Base-by-base conservation (phyloP, 2,113 vertebrate species). In the Hypomesus transpacificus region DNA sequence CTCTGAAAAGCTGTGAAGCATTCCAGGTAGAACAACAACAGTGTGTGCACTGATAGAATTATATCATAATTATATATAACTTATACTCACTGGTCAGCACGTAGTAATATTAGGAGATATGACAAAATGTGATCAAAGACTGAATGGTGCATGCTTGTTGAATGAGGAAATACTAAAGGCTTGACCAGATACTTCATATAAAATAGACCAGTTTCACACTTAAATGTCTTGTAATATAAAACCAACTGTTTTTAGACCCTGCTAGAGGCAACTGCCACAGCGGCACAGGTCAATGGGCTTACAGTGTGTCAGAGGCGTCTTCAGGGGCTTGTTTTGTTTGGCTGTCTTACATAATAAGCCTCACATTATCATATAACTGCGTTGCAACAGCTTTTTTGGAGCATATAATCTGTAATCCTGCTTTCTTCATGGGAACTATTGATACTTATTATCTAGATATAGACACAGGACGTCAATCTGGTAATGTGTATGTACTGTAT, bases 381-480 rank as follows among this genome's bases (percentile, higher is more conserved):
- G 57, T 64, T 70, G 67, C 59, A 69, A 80, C 73, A 82, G 62
- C 64, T 69, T 65, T 14, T 74, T 74, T 68, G 63, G 72, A 83
- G 70, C 63, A 76, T 70, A 78, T 65, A 69, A 56, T 24, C 13
- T 78, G 61, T 77, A 76, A 83, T 82, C 74, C 56, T 39, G 61
- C 68, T 72, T 13, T 18, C 26, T 34, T 63, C n/a, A 8, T 73
- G 77, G 82, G 75, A 78, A 76, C 78, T 64, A 66, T 68, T 76
- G 71, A 74, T 61, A 75, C 58, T 17, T 31, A 8, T 63, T 6
- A 56, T 56, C 53, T 18, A n/a, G 7, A 8, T 18, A 56, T 56
- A n/a, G 16, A 26, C 8, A 34, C 16, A n/a, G 28, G 18, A 28
- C 22, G 13, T 61, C 22, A 28, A n/a, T 76, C n/a, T 72, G 66